Conservation (phyloP, 2,113 vertebrate genomes). For the Oryzias woworae region DNA sequence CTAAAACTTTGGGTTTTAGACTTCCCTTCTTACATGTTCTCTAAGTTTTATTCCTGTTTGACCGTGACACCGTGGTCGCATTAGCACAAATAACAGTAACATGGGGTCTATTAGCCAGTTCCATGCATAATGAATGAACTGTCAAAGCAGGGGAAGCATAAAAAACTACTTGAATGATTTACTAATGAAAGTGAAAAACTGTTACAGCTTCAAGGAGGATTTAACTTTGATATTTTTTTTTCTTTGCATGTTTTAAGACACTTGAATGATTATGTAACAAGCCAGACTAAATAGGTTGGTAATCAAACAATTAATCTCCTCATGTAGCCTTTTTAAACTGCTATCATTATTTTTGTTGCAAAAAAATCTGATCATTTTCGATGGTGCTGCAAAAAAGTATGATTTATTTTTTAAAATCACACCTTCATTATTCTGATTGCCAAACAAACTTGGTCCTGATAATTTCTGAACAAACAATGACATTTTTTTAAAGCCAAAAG, state of each 20-base stretch:
- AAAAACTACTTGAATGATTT: slow-evolving; percentile 9
- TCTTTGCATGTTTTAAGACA: slow-evolving; percentile 16
- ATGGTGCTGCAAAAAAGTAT: too few relatives aligned
- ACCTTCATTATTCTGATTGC: too few relatives aligned
- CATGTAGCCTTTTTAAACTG: slow-evolving; percentile 1
- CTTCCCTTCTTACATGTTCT: neutral
- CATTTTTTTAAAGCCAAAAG: too few relatives aligned
- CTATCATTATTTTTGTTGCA: slow-evolving; percentile 2
- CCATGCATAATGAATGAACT: slow-evolving; percentile 26
- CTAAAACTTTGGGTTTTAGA: neutral
- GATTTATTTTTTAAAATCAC: too few relatives aligned
- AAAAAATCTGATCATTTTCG: too few relatives aligned
- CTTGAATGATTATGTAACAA: slow-evolving; percentile 23
- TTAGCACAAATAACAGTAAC: neutral
- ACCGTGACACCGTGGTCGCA: neutral
- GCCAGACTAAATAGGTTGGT: neutral
- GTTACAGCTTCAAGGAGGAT: slow-evolving; percentile 1
- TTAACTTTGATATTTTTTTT: neutral
- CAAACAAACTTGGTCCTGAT: too few relatives aligned
- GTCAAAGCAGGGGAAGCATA: neutral
- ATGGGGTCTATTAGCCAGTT: slow-evolving; percentile 6
- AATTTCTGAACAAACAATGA: too few relatives aligned
- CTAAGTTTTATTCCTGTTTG: neutral
- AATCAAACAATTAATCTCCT: slow-evolving; percentile 32
- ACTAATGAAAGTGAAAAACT: slow-evolving; percentile 6